phyloP scores from a whole-genome alignment of 2,888 invertebrate genomes.

The Isoperla grammatica region DNA sequence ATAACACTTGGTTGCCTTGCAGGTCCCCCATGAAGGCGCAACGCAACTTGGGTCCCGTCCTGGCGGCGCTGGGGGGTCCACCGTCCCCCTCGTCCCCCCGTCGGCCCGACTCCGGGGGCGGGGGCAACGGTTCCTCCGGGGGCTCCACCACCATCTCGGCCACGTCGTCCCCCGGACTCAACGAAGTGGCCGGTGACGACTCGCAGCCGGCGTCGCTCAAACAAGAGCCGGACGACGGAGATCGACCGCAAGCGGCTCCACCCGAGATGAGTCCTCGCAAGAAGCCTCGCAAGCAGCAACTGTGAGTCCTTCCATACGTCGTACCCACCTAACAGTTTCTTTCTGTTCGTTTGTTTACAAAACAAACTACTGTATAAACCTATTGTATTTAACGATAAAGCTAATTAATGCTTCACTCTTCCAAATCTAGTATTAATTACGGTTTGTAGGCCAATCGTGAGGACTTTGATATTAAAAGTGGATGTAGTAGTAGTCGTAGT shows the following conservation, averaged over 20 bases:
- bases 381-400: no score
- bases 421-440: no score
- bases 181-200: slow-evolving; percentile 41
- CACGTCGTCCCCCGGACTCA: slow-evolving; percentile 71
- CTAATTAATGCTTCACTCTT: no score
- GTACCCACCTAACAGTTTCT: no score
- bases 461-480: no score
- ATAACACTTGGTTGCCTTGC: no score
- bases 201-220: slow-evolving; percentile 30
- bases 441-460: no score
- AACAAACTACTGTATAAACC: no score
- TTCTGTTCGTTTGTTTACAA: no score
- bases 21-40: slow-evolving; percentile 58
- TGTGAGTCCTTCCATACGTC: slow-evolving; percentile 55
- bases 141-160: slow-evolving; percentile 87
- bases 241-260: slow-evolving; percentile 47
- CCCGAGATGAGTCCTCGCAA: slow-evolving; percentile 74
- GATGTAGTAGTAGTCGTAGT: no score
- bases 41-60: slow-evolving; percentile 52
- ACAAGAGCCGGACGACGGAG: slow-evolving; percentile 39
- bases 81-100: slow-evolving; percentile 35
- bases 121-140: slow-evolving; percentile 45
- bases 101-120: slow-evolving; percentile 29
- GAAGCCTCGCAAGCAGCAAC: slow-evolving; percentile 83
- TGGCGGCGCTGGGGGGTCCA: slow-evolving; percentile 38